Evolutionary conservation across 2,113 vertebrate genomes (phyloP), one percentile per base, ranked within the genome.

Genomic region (Hemiscyllium ocellatum): DNA sequence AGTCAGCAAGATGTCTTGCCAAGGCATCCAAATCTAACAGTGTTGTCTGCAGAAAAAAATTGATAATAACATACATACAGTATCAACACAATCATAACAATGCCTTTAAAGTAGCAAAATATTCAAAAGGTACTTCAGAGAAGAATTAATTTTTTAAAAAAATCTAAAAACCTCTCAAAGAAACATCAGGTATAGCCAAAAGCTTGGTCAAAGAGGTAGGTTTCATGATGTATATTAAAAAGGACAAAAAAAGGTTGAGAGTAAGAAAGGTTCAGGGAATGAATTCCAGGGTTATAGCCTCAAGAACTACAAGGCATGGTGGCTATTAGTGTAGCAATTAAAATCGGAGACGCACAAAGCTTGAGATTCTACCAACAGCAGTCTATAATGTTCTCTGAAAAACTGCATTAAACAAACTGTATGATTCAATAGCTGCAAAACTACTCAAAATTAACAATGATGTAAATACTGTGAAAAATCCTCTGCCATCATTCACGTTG

Each of bases 11-110:
- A 97, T 99, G 99, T 96, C 99, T 97, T 10, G 99, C 99, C 95
- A 99, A 97, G 0, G 99, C 99, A 95, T 99, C 99, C 96, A 99
- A 98, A 97, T 99, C 99, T 52, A 99, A 98, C 95, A 99, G 97
- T 0, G 99, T 99, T 83, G 99, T 99, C 99, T 99, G 97, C 96
- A 96, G 26, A 95, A 52, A 50, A 52, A 56, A 95, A 52, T 72
- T 26, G 10, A 72, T 13, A 95, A 61, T 69, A 70, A 94, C 33
- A 94, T 24, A 93, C 22, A 20, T 47, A 24, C 33, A 37, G 90
- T 26, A 66, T 66, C 29, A 65, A 93, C 33, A 65, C 26, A 69
- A 33, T 33, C 2, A 33, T 12, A 33, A 33, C 10, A 13, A 29
- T 76, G 70, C 70, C 70, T 72, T 29, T 72, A 33, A 76, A 3